These are phyloP conservation scores for Sepiola atlantica DNA, from an alignment of 2,888 invertebrate species.

Conservation along the genomic window DNA sequence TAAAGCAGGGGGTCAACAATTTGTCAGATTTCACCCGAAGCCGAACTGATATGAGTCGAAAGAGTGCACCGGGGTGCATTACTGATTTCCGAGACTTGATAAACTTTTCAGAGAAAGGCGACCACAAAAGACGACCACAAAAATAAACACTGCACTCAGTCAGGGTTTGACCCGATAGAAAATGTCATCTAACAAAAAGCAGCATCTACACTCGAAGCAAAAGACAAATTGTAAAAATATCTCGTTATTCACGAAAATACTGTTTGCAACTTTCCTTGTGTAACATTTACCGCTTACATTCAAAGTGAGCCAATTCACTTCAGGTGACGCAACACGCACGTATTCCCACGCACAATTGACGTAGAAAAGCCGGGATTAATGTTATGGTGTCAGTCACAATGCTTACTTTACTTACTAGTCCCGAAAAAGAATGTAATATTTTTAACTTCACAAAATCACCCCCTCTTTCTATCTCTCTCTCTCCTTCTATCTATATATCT, in stretches of 20 bases:
- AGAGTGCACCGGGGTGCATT: neutral
- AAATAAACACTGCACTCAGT: neutral
- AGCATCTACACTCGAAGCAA: neutral
- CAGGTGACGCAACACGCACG: neutral
- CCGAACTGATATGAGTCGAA: neutral
- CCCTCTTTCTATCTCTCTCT: too few relatives aligned
- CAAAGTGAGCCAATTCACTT: neutral
- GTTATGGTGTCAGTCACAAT: neutral
- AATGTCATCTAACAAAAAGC: neutral
- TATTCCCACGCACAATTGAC: neutral
- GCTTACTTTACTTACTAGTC: too few relatives aligned
- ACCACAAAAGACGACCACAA: neutral
- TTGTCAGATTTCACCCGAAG: neutral
- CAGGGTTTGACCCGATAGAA: neutral
- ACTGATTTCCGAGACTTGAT: neutral
- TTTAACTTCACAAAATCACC: too few relatives aligned
- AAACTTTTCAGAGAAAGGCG: neutral
- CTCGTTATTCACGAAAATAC: neutral
- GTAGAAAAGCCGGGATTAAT: neutral
- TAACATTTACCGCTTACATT: neutral
- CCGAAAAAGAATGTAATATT: too few relatives aligned
- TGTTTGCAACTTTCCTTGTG: neutral
- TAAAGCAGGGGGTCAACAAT: neutral
- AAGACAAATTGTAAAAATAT: constrained; percentile 4
- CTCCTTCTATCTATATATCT: too few relatives aligned